A percentile compares a stretch with the other conserved stretches of the same genome.
phyloP scores from a whole-genome alignment of 1,140 invertebrate species.

The Copidosoma floridanum region DNA sequence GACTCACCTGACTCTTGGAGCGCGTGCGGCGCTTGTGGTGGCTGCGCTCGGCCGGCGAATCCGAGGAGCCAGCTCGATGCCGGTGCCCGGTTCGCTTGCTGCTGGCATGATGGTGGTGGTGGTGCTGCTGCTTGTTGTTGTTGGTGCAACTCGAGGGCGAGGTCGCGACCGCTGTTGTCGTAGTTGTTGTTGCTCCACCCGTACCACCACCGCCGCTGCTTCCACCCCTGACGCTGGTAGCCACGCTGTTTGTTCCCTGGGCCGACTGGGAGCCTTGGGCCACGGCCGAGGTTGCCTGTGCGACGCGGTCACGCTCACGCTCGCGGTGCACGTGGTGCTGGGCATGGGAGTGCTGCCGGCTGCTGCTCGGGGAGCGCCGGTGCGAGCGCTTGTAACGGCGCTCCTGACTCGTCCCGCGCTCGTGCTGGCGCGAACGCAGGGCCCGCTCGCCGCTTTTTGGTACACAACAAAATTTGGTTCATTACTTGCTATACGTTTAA shows the following conservation, averaged over 20 bases:
- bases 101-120: background rate
- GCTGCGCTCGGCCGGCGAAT: constrained; percentile 39
- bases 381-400: constrained; percentile 64
- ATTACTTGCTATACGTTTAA: too few species aligned
- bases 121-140: constrained; percentile 32
- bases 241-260: background rate
- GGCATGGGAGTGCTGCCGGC: constrained; percentile 51
- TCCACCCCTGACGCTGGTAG: background rate
- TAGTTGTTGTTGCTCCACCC: constrained; percentile 55
- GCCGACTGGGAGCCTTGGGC: background rate
- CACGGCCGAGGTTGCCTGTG: background rate
- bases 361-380: constrained; percentile 62
- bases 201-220: constrained; percentile 43
- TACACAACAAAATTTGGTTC: too few species aligned
- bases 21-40: background rate
- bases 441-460: constrained; percentile 59
- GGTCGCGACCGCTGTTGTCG: constrained; percentile 56
- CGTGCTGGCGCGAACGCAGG: constrained; percentile 62
- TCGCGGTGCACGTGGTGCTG: constrained; percentile 29
- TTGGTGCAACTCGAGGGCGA: constrained; percentile 54
- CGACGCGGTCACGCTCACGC: constrained; percentile 14
- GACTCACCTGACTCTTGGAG: constrained; percentile 52
- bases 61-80: constrained; percentile 36
- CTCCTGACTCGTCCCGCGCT: constrained; percentile 62
- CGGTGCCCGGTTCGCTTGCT: constrained; percentile 33